Evolutionary conservation across 1,140 invertebrate species (phyloP), one percentile per base, ranked within the genome.

Genomic region (Anagrus nilaparvatae): DNA sequence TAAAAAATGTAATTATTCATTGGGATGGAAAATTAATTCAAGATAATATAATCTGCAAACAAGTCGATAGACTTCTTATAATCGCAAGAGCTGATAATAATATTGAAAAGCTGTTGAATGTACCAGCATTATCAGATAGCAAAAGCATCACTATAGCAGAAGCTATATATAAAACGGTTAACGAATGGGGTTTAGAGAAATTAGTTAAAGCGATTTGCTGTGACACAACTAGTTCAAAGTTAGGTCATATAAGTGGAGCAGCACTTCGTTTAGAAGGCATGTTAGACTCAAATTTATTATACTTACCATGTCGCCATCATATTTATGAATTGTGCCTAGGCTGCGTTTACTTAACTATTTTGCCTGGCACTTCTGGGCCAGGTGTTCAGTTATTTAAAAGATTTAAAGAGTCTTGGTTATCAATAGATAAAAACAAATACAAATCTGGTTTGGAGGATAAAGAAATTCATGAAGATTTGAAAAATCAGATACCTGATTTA

Each of bases 221-320:
- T 43, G 41, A 46, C 23, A 46, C 42, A 30, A 43, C 40, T 20
- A 30, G 14, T 38, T 10, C 13, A 14, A 48, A 51, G 37, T 28
- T 40, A 25, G 46, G 46, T 21, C n/a, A 20, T 28, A 48, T 6
- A 24, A 28, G 25, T 31, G 42, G 47, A 5, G 38, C 47, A 29
- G 40, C 40, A 25, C 25, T 27, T 27, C 3, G 40, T 23, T 37
- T 50, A 18, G 46, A 50, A 21, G 24, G 40, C 20, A n/a, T 28
- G 8, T 9, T 48, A 13, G 39, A 39, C 12, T 35, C 30, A 21
- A 37, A 51, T 34, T 40, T 51, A 10, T 20, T 51, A 21, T 48
- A 44, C 17, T 34, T 51, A 8, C 20, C 46, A 31, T 51, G 47
- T 28, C 31, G 46, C 14, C 46, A 44, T 44, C 43, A 49, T 37